phyloP scores from a whole-genome alignment of 1,140 invertebrate genomes.

The Scylla paramamosain region DNA sequence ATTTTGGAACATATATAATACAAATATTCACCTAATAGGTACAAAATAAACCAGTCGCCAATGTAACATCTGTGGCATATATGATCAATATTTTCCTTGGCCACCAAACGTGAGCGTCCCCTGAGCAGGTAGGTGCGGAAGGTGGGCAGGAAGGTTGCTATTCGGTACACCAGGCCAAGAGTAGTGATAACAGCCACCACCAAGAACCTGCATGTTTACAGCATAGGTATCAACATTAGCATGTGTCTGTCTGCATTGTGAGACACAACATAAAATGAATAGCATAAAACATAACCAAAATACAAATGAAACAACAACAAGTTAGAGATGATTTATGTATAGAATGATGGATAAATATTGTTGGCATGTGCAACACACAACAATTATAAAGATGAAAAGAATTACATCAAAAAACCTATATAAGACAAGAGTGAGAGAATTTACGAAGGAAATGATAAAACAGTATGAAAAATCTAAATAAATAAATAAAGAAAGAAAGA shows the following conservation, averaged over 20 bases:
- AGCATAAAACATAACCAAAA: background rate
- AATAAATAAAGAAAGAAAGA: background rate
- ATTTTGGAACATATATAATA: no score
- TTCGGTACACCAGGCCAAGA: constrained; percentile 78
- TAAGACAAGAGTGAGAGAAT: no score
- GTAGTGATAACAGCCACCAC: constrained; percentile 79
- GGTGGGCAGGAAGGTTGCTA: constrained; percentile 78
- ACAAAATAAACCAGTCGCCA: constrained; percentile 80
- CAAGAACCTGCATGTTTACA: constrained; percentile 79
- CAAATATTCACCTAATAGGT: constrained; percentile 74
- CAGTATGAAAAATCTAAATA: no score
- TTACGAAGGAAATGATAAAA: no score
- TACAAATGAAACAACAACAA: background rate
- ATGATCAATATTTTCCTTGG: constrained; percentile 62
- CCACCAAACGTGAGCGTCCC: constrained; percentile 71
- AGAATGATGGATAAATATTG: background rate
- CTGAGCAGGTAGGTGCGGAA: constrained; percentile 77
- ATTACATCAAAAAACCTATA: no score
- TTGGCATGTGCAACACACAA: background rate
- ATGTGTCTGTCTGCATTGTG: background rate
- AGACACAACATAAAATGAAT: background rate
- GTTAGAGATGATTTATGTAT: background rate
- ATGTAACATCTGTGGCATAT: constrained; percentile 68
- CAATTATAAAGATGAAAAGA: background rate
- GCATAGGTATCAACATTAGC: background rate